Evolutionary conservation across 2,888 invertebrate species (phyloP).

Genomic region (Opisthograptis luteolata): DNA sequence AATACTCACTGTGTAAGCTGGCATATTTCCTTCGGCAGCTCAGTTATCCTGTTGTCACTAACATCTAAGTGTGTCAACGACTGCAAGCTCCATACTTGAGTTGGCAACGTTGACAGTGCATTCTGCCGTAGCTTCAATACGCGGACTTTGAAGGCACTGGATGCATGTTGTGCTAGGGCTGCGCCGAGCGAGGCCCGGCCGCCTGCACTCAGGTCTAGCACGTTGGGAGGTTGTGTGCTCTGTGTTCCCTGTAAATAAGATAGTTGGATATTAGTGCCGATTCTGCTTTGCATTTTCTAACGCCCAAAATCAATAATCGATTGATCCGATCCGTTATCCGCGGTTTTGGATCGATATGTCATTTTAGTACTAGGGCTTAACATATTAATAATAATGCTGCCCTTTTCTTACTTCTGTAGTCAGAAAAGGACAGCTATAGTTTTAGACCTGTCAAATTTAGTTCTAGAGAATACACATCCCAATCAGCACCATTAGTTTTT

Average conservation of each 20-base stretch:
- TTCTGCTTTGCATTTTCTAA: too few relatives aligned
- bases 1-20: constrained; percentile 72
- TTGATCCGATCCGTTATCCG: too few relatives aligned
- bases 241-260: constrained; percentile 66
- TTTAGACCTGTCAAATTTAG: too few relatives aligned
- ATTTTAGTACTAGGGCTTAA: too few relatives aligned
- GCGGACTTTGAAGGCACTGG: constrained; percentile 67
- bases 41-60: constrained; percentile 87
- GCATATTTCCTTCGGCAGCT: constrained; percentile 86
- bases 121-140: constrained; percentile 76
- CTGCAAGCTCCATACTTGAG: constrained; percentile 84
- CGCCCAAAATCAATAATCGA: too few relatives aligned
- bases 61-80: constrained; percentile 87
- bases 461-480: too few relatives aligned
- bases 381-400: too few relatives aligned
- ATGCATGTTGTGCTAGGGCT: constrained; percentile 64
- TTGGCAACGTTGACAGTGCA: constrained; percentile 84
- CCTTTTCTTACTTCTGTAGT: too few relatives aligned
- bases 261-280: too few relatives aligned
- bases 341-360: too few relatives aligned
- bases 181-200: constrained; percentile 63
- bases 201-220: constrained; percentile 72
- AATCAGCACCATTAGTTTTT: too few relatives aligned
- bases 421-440: too few relatives aligned
- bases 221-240: constrained; percentile 76